Conservation (phyloP, 2,797 vertebrate genomes). For the Acanthiza pusilla region DNA sequence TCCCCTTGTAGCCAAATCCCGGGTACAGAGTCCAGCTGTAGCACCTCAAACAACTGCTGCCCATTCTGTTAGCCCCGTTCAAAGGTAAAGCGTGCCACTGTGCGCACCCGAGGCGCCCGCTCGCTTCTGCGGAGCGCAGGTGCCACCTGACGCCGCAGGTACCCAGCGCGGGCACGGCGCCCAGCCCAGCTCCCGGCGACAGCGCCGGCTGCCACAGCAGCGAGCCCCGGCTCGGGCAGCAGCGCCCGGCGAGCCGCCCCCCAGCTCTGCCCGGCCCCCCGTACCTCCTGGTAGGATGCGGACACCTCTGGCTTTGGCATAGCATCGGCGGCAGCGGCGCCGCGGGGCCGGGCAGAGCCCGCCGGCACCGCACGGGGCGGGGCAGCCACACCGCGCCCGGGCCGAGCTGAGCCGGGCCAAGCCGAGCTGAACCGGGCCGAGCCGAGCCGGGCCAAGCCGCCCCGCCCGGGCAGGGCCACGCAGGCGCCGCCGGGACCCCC, state of each 20-base stretch:
- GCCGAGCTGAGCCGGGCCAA: neutral
- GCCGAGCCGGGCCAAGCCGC: neutral
- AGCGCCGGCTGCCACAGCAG: no score
- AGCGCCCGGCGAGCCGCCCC: neutral
- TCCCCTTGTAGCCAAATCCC: fast-evolving
- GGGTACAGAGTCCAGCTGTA: fast-evolving
- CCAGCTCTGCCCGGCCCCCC: neutral
- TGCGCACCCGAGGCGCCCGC: fast-evolving
- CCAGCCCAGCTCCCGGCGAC: no score
- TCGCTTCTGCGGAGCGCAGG: fast-evolving
- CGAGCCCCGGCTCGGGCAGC: neutral
- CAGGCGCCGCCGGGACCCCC: slow-evolving; percentile 14
- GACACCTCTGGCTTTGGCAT: slow-evolving; percentile 79
- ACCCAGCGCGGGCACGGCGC: neutral
- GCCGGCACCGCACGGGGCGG: neutral
- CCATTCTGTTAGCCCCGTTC: fast-evolving
- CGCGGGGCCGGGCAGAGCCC: neutral
- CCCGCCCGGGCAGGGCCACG: neutral
- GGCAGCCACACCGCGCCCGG: neutral
- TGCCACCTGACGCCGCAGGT: fast-evolving
- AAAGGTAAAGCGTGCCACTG: fast-evolving
- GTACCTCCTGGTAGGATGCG: slow-evolving; percentile 86
- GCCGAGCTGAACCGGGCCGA: neutral
- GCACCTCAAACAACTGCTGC: neutral
- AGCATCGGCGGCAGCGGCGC: slow-evolving; percentile 30